Evolutionary conservation across 1,140 invertebrate species (phyloP), one percentile per base, ranked within the genome.

Genomic region (Macrotrachela quadricornifera): DNA sequence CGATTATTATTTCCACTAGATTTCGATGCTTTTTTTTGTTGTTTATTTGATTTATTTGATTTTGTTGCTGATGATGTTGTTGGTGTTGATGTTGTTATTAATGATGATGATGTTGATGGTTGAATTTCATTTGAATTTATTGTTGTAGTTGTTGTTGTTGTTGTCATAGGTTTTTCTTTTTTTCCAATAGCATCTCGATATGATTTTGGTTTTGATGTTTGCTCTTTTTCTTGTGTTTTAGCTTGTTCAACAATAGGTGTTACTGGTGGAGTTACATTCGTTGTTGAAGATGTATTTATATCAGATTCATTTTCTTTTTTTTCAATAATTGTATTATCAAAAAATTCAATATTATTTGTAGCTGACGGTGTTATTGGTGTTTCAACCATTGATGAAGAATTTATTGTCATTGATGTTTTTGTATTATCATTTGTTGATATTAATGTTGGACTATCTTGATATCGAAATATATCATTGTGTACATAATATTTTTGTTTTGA

Each of bases 401-500:
- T 44, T 44, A 9, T 44, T n/a, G 42, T 9, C 9, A 18, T 44
- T 44, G 42, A 18, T 44, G 9, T 15, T n/a, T 9, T 44, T 18
- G 21, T 30, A 30, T 30, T 30, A 2, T 30, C 21, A 30, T 2
- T 30, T 8, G 8, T 30, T 30, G 21, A 30, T 4, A 30, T 30
- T 30, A 8, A 8, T 30, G 21, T 53, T 44, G 14, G 51, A 53
- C 6, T 78, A 70, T 84, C 83, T 75, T 94, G 88, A 67, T 95
- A 96, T 50, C 88, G 81, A 71, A 96, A 96, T 64, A 96, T 94
- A 70, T 95, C 88, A 72, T 95, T 96, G 65, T 88, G 85, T 16
- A 95, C 88, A 65, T 94, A 95, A 72, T 90, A 95, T 71, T 90
- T 87, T 73, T 88, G 91, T 21, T 85, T 85, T 46, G 82, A 81